A percentile compares a stretch with the other conserved stretches of the same genome.
Conservation (phyloP, 2,113 vertebrate species). For the Percina caprodes region DNA sequence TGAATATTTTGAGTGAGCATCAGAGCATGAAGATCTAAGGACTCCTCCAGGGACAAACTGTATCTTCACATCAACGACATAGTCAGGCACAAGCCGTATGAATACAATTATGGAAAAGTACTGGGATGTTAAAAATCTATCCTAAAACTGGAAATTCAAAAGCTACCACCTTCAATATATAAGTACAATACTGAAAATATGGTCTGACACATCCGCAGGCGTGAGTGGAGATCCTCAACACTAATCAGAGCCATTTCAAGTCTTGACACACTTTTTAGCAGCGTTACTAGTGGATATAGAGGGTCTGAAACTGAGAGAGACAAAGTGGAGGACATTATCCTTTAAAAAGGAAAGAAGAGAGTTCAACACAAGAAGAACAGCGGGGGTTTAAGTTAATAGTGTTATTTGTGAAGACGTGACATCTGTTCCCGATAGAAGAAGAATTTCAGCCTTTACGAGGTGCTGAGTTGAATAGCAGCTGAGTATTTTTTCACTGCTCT, state of each 20-base stretch:
- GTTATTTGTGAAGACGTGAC: slow-evolving; percentile 36
- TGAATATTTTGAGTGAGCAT: background rate
- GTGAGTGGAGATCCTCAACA: background rate
- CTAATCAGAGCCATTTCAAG: slow-evolving; percentile 19
- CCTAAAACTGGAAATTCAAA: background rate
- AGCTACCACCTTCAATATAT: background rate
- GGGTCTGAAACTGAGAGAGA: slow-evolving; percentile 13
- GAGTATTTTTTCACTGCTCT: slow-evolving; percentile 9
- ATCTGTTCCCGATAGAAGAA: slow-evolving; percentile 10
- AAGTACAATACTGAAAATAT: background rate
- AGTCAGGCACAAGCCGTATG: background rate
- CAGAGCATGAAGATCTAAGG: background rate
- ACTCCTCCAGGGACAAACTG: background rate
- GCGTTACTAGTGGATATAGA: slow-evolving; percentile 28
- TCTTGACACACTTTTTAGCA: slow-evolving; percentile 17
- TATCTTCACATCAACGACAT: background rate
- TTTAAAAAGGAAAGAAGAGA: background rate
- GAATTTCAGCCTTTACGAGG: slow-evolving; percentile 21
- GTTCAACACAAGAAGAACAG: background rate
- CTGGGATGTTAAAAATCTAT: background rate
- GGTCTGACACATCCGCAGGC: background rate
- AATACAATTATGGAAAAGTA: background rate
- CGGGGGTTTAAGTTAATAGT: background rate
- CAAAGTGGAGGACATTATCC: slow-evolving; percentile 30
- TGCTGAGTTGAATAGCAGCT: background rate